Evolutionary conservation across 2,113 vertebrate genomes (phyloP).

Genomic region (Pomatostomus ruficeps): DNA sequence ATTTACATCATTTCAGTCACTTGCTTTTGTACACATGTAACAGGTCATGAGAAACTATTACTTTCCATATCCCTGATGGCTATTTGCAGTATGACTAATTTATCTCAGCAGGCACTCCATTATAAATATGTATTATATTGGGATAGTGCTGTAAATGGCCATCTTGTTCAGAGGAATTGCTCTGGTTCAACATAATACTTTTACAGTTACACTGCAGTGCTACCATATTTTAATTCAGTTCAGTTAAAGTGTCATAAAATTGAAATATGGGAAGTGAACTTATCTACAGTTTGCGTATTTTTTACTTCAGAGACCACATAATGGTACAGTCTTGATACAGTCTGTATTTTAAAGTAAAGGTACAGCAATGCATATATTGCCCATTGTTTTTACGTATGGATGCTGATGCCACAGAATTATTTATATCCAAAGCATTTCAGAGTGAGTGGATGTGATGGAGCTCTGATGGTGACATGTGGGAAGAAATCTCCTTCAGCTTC

Average conservation of each 20-base stretch:
- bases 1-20: conserved; percentile 31
- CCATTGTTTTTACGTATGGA: rapidly evolving
- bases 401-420: not conserved
- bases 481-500: not conserved
- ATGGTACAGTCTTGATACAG: not conserved
- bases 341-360: not conserved
- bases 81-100: conserved; percentile 23
- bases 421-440: not conserved
- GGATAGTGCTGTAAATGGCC: not conserved
- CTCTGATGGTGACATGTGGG: not conserved
- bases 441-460: not conserved
- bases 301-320: not conserved
- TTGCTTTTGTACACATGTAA: conserved; percentile 11
- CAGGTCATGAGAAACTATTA: conserved; percentile 44
- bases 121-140: not conserved
- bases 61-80: conserved; percentile 42
- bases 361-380: not conserved
- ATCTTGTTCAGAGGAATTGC: not conserved
- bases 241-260: not conserved
- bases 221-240: not conserved
- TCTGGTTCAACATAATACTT: not conserved
- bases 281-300: not conserved
- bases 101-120: not conserved
- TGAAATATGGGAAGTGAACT: not conserved
- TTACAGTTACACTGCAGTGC: not conserved